A percentile compares a stretch with the other conserved stretches of the same genome.
Conservation (phyloP, 2,888 invertebrate species). For the Lithophane semibrunnea region DNA sequence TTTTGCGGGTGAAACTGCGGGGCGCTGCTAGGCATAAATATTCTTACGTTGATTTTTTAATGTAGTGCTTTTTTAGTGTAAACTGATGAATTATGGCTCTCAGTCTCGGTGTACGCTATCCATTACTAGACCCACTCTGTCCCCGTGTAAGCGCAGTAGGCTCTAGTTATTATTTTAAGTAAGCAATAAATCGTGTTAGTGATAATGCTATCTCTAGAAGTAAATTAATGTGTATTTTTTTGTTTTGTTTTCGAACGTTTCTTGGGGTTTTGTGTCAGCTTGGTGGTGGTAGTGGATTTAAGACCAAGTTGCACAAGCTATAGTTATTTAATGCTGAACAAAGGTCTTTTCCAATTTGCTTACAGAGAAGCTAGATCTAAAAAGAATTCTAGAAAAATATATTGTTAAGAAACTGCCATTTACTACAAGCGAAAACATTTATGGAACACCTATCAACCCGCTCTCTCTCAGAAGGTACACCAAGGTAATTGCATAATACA, state of each 20-base stretch:
- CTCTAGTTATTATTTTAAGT: constrained; percentile 58
- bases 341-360: neutral
- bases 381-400: neutral
- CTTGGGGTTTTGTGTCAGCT: constrained; percentile 7
- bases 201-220: constrained; percentile 65
- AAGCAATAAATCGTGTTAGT: constrained; percentile 71
- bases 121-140: constrained; percentile 1
- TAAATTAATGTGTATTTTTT: constrained; percentile 59
- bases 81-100: neutral
- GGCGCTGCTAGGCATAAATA: neutral
- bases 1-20: neutral
- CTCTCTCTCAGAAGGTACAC: too few relatives aligned
- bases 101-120: constrained; percentile 23
- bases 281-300: constrained; percentile 8
- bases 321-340: neutral
- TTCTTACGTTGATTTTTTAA: neutral
- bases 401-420: neutral
- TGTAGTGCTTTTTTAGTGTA: neutral
- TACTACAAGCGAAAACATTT: neutral
- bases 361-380: neutral
- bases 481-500: too few relatives aligned
- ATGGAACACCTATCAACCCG: neutral
- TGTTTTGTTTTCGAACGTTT: constrained; percentile 44
- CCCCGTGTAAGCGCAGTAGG: constrained; percentile 46
- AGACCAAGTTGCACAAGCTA: neutral